Base-by-base conservation (phyloP, 1,140 invertebrate genomes). In the Melanaphis sacchari region DNA sequence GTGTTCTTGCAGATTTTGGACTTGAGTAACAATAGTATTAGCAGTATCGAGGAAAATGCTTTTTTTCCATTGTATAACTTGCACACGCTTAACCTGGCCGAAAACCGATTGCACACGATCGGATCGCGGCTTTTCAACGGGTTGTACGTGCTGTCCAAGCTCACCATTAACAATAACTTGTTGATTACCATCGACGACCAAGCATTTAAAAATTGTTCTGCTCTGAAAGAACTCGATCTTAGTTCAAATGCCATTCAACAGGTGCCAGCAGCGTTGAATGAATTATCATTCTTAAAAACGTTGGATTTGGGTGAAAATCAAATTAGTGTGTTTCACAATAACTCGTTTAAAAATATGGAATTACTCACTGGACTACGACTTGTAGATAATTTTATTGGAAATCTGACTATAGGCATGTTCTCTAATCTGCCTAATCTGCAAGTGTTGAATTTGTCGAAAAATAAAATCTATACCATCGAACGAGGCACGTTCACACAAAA, bases 171-270 rank as follows among this genome's bases (percentile, higher is more conserved):
- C 94, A 97, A 97, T 94, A 99, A 99, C 95, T 95, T 97, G 93
- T 96, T 99, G 31, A 96, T 97, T n/a, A 96, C 96, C 94, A 96
- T 99, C 93, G 97, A 98, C 95, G 95, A 96, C 24, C 96, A 97
- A 94, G 97, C 98, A n/a, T 99, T 99, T 94, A 97, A 97, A 95
- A 99, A 98, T 95, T 98, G 98, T 94, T 98, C 98, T 9, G 97
- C 97, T 94, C 95, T 99, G n/a, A 98, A 98, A 95, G 98, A 98
- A 94, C 95, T 99, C 7, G 98, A 98, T 95, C 95, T 99, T 41
- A 97, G 98, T 94, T 97, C 97, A 36, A 99, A 99, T 95, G 96
- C 97, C 94, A 95, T 99, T 89, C 96, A 96, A 89, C 96, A 97
- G 88, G 97, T 99, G 59, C 98, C 98, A 6, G 96, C 97, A 94